Evolutionary conservation across 2,888 invertebrate species (phyloP).

Genomic region (Aradus depressus): DNA sequence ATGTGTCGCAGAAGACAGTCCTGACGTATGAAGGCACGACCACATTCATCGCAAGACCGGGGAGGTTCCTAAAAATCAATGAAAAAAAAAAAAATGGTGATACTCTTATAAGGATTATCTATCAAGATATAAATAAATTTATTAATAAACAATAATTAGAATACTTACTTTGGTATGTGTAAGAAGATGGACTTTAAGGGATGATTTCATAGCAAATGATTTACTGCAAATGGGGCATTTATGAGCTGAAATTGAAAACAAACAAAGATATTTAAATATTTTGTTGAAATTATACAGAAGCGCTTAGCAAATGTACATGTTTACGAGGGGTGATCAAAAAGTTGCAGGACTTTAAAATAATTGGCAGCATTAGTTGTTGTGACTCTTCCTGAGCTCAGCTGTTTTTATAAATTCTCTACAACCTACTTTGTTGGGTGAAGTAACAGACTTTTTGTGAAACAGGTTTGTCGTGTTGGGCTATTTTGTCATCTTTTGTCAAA

Average conservation of each 20-base stretch:
- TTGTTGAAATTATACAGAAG: too few relatives aligned
- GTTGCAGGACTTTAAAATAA: too few relatives aligned
- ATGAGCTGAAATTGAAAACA: constrained; percentile 34
- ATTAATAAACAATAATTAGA: not conserved
- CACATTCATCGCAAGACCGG: constrained; percentile 65
- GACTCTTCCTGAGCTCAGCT: too few relatives aligned
- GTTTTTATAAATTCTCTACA: too few relatives aligned
- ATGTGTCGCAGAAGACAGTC: constrained; percentile 68
- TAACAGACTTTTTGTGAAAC: too few relatives aligned
- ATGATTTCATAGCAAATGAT: constrained; percentile 53
- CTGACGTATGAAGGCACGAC: constrained; percentile 64
- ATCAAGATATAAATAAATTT: not conserved
- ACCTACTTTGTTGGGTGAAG: too few relatives aligned
- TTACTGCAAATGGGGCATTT: constrained; percentile 47
- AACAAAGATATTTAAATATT: too few relatives aligned
- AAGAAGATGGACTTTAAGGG: constrained; percentile 56
- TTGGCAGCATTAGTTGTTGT: too few relatives aligned
- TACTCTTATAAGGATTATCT: not conserved
- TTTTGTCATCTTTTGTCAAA: too few relatives aligned
- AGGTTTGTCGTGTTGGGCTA: too few relatives aligned
- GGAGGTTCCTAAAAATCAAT: constrained; percentile 49
- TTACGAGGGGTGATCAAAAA: too few relatives aligned
- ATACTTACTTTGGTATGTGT: constrained; percentile 47
- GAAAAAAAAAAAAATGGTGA: not conserved
- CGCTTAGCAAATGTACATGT: too few relatives aligned